A percentile compares a stretch with the other conserved stretches of the same genome.
phyloP scores from a whole-genome alignment of 2,888 invertebrate genomes.

The Dorcus hopei region DNA sequence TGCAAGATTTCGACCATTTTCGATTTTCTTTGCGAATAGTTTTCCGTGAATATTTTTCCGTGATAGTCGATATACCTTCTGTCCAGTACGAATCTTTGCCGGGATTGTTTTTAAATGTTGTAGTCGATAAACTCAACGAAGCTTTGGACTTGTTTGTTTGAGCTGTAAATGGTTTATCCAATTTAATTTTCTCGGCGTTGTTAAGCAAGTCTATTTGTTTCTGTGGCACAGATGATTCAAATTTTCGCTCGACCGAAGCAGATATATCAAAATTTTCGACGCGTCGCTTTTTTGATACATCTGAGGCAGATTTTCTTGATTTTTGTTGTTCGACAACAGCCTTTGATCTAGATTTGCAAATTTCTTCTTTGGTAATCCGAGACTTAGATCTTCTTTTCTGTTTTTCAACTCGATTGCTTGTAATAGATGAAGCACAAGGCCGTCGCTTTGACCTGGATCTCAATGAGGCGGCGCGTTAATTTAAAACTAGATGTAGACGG shows the following conservation, averaged over 20 bases:
- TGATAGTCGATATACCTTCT: too few relatives aligned
- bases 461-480: not conserved
- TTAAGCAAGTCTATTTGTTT: too few relatives aligned
- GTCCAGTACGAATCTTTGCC: too few relatives aligned
- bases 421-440: too few relatives aligned
- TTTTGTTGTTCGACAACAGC: not conserved
- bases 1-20: slow-evolving; percentile 14
- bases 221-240: too few relatives aligned
- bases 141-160: too few relatives aligned
- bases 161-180: too few relatives aligned
- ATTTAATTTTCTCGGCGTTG: not conserved
- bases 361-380: not conserved
- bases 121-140: too few relatives aligned
- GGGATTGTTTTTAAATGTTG: too few relatives aligned
- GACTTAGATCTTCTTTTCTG: slow-evolving; percentile 9
- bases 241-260: slow-evolving; percentile 3
- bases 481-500: slow-evolving; percentile 7
- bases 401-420: too few relatives aligned
- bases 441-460: slow-evolving; percentile 1
- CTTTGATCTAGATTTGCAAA: not conserved
- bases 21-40: slow-evolving; percentile 1
- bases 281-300: slow-evolving; percentile 4
- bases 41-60: too few relatives aligned
- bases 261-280: slow-evolving; percentile 3
- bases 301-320: slow-evolving; percentile 4